Percentiles rank a stretch among this genome's conserved stretches.
phyloP scores from a whole-genome alignment of 1,140 invertebrate genomes.

The Drosophila nigromelanica region DNA sequence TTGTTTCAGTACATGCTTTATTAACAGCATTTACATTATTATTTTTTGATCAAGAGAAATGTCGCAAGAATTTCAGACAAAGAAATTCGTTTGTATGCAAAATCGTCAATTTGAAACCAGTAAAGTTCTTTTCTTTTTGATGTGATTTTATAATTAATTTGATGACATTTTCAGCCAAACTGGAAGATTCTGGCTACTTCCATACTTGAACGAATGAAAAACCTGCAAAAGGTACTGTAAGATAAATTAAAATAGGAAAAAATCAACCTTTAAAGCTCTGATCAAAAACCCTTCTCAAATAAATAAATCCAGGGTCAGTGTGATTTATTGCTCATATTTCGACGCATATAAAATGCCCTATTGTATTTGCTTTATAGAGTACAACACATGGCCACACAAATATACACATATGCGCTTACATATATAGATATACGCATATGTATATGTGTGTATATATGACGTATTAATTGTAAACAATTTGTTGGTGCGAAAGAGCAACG shows the following conservation, averaged over 20 bases:
- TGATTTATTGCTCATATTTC: slow-evolving; percentile 6
- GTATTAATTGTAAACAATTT: slow-evolving; percentile 69
- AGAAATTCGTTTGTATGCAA: too few species aligned
- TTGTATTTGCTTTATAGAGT: slow-evolving; percentile 22
- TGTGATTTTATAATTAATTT: too few species aligned
- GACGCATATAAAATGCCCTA: slow-evolving; percentile 5
- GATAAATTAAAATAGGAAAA: neutral
- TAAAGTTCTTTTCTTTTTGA: too few species aligned
- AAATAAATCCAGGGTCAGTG: slow-evolving; percentile 2
- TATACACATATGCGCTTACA: neutral
- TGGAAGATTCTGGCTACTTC: too few species aligned
- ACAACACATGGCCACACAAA: slow-evolving; percentile 1
- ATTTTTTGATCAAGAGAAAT: too few species aligned
- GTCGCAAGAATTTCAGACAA: too few species aligned
- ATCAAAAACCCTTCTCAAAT: neutral
- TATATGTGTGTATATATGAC: neutral
- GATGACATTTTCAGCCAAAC: too few species aligned
- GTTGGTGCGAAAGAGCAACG: slow-evolving; percentile 66
- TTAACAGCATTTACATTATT: too few species aligned
- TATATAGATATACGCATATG: slow-evolving; percentile 9
- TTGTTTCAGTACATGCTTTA: too few species aligned
- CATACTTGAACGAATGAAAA: too few species aligned
- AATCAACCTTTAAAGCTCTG: neutral
- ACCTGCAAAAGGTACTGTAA: too few species aligned
- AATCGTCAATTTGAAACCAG: too few species aligned